phyloP scores from a whole-genome alignment of 2,113 vertebrate genomes.

The Clarias batrachus region DNA sequence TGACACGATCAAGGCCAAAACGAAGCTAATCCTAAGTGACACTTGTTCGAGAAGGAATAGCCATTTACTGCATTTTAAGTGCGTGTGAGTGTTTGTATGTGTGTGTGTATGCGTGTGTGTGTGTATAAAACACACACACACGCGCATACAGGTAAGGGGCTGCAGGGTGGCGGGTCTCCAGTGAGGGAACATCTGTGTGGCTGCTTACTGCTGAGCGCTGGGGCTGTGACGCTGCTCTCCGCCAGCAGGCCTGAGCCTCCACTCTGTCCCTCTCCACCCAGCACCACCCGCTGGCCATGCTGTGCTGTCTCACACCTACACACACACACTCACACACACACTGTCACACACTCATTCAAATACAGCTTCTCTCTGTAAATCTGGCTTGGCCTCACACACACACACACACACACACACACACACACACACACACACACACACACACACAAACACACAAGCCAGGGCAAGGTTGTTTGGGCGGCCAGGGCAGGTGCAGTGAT shows the following conservation, averaged over 20 bases:
- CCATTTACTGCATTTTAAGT: not conserved
- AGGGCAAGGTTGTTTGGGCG: constrained; percentile 42
- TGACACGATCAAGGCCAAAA: not conserved
- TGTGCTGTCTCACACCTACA: constrained; percentile 45
- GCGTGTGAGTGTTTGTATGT: no score
- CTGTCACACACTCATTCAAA: constrained; percentile 15
- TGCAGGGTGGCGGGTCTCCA: constrained; percentile 39
- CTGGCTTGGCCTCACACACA: constrained; percentile 23
- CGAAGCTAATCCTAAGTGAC: not conserved
- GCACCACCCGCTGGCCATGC: constrained; percentile 49
- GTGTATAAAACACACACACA: constrained; percentile 23
- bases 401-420: constrained; percentile 38
- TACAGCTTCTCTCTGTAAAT: constrained; percentile 23
- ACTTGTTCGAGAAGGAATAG: not conserved
- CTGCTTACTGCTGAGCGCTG: constrained; percentile 37
- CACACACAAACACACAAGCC: constrained; percentile 39
- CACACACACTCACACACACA: constrained; percentile 27
- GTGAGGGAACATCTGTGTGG: constrained; percentile 49
- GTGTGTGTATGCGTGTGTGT: no score
- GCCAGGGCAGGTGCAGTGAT: constrained; percentile 56
- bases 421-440: constrained; percentile 34
- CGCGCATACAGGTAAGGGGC: constrained; percentile 5
- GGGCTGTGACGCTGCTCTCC: constrained; percentile 32
- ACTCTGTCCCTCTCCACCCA: constrained; percentile 34
- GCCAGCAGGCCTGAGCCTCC: constrained; percentile 51